Conservation (phyloP, 2,113 vertebrate species). For the Machaerirhynchus nigripectus region DNA sequence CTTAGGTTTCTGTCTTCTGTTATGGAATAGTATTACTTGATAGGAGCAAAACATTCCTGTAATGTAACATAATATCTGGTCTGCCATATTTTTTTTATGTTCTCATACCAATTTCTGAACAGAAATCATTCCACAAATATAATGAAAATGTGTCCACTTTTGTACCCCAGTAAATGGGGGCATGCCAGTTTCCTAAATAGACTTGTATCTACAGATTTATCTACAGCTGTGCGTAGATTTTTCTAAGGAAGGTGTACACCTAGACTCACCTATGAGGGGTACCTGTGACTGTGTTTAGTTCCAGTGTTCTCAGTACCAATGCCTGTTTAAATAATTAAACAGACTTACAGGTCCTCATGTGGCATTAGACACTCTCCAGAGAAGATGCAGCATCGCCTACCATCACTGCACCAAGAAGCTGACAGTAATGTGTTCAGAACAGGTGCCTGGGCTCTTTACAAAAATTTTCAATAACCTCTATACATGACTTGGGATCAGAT, state of each 20-base stretch:
- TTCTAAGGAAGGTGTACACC: neutral
- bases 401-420: neutral
- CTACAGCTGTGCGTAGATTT: neutral
- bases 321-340: neutral
- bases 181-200: neutral
- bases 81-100: neutral
- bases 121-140: neutral
- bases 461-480: neutral
- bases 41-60: neutral
- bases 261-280: accelerated
- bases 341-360: neutral
- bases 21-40: neutral
- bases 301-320: neutral
- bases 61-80: neutral
- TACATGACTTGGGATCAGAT: neutral
- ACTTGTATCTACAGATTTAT: neutral
- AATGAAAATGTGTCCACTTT: neutral
- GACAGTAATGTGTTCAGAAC: neutral
- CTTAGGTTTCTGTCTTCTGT: neutral
- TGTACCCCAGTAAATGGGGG: neutral
- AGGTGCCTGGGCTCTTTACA: neutral
- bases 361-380: neutral
- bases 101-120: neutral
- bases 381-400: neutral
- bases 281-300: neutral